These are phyloP conservation scores for Ictalurus furcatus DNA, from an alignment of 2,113 vertebrate species.

Conservation along the genomic window DNA sequence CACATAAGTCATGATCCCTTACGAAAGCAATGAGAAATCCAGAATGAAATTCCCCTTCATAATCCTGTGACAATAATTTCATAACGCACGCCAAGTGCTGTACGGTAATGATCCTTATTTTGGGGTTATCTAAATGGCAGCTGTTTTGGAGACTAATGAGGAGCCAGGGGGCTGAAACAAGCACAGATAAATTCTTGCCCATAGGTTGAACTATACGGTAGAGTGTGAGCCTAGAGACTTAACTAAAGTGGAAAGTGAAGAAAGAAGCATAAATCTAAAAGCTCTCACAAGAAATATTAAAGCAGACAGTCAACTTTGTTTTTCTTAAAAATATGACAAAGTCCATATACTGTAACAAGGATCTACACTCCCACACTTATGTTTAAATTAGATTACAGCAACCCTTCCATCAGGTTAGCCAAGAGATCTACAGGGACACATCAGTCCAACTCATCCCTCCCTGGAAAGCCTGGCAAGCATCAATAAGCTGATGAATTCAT, in stretches of 20 bases:
- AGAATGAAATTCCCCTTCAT: not conserved
- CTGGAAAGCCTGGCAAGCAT: conserved; percentile 38
- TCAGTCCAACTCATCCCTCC: conserved; percentile 27
- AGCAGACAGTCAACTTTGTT: not conserved
- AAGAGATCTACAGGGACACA: conserved; percentile 33
- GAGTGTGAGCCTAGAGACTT: not conserved
- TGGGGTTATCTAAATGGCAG: not conserved
- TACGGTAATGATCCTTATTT: conserved; percentile 8
- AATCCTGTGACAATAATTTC: conserved; percentile 1
- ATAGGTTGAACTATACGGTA: not conserved
- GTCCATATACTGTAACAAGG: conserved; percentile 22
- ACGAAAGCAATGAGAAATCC: not conserved
- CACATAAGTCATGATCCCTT: not conserved
- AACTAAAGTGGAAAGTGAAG: not conserved
- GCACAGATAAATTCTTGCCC: not conserved
- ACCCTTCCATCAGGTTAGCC: conserved; percentile 28
- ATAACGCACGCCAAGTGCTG: conserved; percentile 9
- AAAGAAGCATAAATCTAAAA: conserved; percentile 8
- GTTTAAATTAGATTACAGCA: not conserved
- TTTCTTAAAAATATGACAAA: not conserved
- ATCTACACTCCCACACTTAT: conserved; percentile 14
- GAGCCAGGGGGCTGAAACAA: conserved; percentile 9
- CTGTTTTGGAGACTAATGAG: conserved; percentile 35
- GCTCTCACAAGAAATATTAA: not conserved
- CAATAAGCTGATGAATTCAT: conserved; percentile 33